Evolutionary conservation across 2,888 invertebrate species (phyloP).

Genomic region (Rotaria socialis): DNA sequence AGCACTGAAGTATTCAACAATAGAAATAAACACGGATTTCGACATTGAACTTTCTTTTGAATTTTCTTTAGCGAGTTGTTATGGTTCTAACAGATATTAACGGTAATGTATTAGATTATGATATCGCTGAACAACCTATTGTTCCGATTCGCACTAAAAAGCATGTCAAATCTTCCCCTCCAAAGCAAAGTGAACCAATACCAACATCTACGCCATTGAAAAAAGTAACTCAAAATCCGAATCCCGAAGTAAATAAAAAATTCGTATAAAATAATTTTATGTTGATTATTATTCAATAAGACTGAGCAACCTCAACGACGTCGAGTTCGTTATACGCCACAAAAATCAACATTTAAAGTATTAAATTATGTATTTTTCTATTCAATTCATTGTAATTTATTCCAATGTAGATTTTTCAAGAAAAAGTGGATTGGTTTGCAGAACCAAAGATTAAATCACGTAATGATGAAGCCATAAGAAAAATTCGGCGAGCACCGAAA

Average conservation of each 20-base stretch:
- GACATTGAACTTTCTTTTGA: neutral
- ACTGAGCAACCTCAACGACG: neutral
- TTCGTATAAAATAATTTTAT: too few species aligned
- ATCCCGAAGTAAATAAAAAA: neutral
- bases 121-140: neutral
- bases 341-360: neutral
- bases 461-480: neutral
- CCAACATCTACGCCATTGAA: neutral
- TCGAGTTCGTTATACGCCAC: neutral
- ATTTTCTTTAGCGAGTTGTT: neutral
- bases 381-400: neutral
- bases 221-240: neutral
- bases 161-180: too few species aligned
- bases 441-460: neutral
- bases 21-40: too few species aligned
- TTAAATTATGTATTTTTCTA: neutral
- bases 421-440: neutral
- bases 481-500: neutral
- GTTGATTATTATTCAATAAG: neutral
- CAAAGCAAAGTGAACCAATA: neutral
- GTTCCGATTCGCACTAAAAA: neutral
- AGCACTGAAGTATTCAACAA: too few species aligned
- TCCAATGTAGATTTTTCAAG: neutral
- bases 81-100: neutral
- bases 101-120: neutral